Evolutionary conservation across 2,113 vertebrate species (phyloP).

Genomic region (Pseudonaja textilis): DNA sequence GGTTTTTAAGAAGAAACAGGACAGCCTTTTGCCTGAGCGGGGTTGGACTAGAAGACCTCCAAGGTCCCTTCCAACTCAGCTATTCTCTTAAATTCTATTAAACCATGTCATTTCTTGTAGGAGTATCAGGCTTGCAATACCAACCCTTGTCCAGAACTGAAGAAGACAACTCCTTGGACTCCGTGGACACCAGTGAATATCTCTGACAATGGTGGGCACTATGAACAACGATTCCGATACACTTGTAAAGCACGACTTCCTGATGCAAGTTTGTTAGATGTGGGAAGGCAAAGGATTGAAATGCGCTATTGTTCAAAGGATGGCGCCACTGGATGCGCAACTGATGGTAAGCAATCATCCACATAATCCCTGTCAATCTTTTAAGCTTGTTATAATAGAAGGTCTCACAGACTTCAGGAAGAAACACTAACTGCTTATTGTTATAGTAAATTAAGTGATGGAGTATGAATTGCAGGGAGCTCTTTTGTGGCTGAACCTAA

Average conservation of each 20-base stretch:
- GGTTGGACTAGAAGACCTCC: not conserved
- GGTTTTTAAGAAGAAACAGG: not conserved
- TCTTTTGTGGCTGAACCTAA: not conserved
- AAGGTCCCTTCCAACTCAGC: not conserved
- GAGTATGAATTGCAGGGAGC: not conserved
- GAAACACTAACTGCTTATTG: not conserved
- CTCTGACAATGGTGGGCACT: constrained; percentile 93
- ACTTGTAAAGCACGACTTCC: constrained; percentile 93
- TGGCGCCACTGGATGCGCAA: constrained; percentile 90
- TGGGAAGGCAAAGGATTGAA: constrained; percentile 93
- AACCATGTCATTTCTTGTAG: constrained; percentile 60
- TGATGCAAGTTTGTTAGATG: constrained; percentile 85
- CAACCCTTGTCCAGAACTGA: constrained; percentile 87
- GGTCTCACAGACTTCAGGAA: not conserved
- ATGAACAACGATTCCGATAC: constrained; percentile 94
- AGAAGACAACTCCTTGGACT: constrained; percentile 97
- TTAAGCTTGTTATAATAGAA: not conserved
- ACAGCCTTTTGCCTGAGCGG: not conserved
- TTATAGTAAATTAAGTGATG: not conserved
- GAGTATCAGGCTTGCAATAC: constrained; percentile 95
- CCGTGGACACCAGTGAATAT: constrained; percentile 97
- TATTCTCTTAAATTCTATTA: not conserved
- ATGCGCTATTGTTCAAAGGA: constrained; percentile 98
- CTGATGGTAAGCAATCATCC: constrained; percentile 80
- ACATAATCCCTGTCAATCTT: not conserved